Evolutionary conservation across 2,888 invertebrate genomes (phyloP), one percentile per base, ranked within the genome.

Genomic region (Oligia latruncula): DNA sequence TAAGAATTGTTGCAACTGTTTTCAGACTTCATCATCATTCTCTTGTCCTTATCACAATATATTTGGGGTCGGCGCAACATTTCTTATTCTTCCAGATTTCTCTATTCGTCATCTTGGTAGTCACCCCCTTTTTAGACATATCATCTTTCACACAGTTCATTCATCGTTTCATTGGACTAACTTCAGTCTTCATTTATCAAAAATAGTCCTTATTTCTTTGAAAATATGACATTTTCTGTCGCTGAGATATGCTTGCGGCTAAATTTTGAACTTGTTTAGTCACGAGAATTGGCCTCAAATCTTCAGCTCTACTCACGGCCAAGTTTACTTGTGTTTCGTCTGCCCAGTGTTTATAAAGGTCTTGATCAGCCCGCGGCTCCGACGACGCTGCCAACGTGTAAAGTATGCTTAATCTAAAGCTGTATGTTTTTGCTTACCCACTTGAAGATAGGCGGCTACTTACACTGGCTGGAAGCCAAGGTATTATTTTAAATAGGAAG

Each of bases 391-490:
- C 76, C 82, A 75, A 73, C 70, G 62, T 23, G 49, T 74, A 66
- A 72, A 73, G n/a, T 40, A 58, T 15, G 6, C 20, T 73, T 60
- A 70, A 83, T 73, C 68, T 60, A 17, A 81, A 75, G 58, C 46
- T 40, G 74, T 64, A 68, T 60, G 72, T 72, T 82, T 74, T 85
- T 73, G 82, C 86, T 73, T 64, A 52, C 60, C 43, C 46, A 65
- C 55, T 40, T 58, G 35, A 43, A 77, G 67, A 81, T 71, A 66
- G 49, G 65, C 74, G 62, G 68, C 68, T 71, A 67, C 49, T 84
- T 84, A 76, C 49, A 35, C 43, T 85, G 83, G 83, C 83, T 70
- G 9, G 35, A 23, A 29, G 72, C 83, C 86, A 83, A 73, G 8
- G n/a, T 13, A 6, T 52, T 49, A 70, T 67, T 83, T 85, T 40